Conservation (phyloP, 2,113 vertebrate genomes). For the Leucoraja erinaceus region DNA sequence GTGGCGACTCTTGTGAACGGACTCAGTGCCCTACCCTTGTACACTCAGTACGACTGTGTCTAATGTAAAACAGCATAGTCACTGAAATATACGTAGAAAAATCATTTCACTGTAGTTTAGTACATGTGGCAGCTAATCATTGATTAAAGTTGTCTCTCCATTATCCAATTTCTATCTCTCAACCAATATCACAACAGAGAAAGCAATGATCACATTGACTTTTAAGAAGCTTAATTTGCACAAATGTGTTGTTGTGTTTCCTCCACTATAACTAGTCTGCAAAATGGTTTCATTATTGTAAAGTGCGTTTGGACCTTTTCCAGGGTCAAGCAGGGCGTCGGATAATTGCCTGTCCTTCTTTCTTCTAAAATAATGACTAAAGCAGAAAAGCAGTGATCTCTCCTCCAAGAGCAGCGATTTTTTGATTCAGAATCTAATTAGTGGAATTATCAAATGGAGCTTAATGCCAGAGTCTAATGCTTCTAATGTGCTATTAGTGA, state of each 20-base stretch:
- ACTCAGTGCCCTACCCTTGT: too few species aligned
- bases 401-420: neutral
- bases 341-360: neutral
- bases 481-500: neutral
- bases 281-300: neutral
- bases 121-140: too few species aligned
- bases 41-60: too few species aligned
- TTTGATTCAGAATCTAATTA: neutral
- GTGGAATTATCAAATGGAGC: neutral
- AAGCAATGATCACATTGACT: neutral
- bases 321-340: too few species aligned
- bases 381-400: neutral
- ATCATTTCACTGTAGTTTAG: too few species aligned
- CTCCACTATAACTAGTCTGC: neutral
- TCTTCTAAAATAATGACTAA: neutral
- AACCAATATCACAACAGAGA: neutral
- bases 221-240: neutral
- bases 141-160: too few species aligned
- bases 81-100: too few species aligned
- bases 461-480: neutral
- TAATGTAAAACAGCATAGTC: too few species aligned
- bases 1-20: too few species aligned
- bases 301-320: neutral
- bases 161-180: neutral
- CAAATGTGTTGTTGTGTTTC: neutral